These are phyloP conservation scores for Ganaspis sp. DNA, from an alignment of 1,140 invertebrate genomes.

Conservation along the genomic window DNA sequence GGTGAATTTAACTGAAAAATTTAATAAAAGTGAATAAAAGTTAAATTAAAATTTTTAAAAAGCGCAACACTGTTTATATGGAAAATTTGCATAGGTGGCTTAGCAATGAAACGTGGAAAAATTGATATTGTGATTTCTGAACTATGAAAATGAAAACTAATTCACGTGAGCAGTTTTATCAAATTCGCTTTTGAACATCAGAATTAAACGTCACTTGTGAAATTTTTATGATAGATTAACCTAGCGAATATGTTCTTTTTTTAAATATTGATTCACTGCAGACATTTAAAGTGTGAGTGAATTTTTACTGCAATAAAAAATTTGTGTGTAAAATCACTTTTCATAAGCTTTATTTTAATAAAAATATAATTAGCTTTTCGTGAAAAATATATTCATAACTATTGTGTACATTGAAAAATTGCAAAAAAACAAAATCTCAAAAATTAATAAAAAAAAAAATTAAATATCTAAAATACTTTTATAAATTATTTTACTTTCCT, in stretches of 20 bases:
- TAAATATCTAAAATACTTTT: too few species aligned
- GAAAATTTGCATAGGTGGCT: slow-evolving; percentile 16
- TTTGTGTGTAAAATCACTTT: not conserved
- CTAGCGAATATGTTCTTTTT: not conserved
- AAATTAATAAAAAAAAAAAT: too few species aligned
- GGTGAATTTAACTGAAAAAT: too few species aligned
- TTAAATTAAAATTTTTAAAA: not conserved
- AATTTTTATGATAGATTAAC: not conserved
- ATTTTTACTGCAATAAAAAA: not conserved
- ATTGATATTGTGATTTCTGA: slow-evolving; percentile 3
- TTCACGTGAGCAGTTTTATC: not conserved
- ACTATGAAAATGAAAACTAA: not conserved
- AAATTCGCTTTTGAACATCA: not conserved
- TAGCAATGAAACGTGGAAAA: slow-evolving; percentile 15
- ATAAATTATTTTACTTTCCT: too few species aligned
- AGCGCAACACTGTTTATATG: not conserved
- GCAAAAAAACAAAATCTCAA: too few species aligned
- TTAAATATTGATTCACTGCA: too few species aligned
- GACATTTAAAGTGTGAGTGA: not conserved
- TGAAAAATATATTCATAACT: not conserved
- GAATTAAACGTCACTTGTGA: not conserved
- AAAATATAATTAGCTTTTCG: too few species aligned
- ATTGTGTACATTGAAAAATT: too few species aligned
- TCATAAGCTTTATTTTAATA: not conserved
- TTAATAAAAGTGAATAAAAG: too few species aligned